phyloP scores from a whole-genome alignment of 2,888 invertebrate genomes.

The Phaedon cochleariae region DNA sequence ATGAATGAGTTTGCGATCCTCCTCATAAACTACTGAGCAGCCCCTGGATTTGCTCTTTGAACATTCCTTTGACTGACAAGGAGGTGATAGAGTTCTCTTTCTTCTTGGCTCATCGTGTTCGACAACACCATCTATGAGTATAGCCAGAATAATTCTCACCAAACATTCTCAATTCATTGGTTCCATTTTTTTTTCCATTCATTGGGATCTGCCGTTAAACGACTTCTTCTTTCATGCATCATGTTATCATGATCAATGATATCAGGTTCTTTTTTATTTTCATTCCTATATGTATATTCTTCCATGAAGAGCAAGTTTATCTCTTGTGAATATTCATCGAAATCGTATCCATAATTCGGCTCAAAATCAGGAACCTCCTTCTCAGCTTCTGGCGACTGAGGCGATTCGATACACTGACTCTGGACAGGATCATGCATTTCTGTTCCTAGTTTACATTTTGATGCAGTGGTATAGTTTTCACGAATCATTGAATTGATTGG shows the following conservation, averaged over 20 bases:
- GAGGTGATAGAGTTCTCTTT: constrained; percentile 7
- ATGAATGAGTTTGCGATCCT: not conserved
- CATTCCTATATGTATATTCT: not conserved
- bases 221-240: constrained; percentile 10
- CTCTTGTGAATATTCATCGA: not conserved
- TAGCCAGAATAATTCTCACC: not conserved
- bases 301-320: not conserved
- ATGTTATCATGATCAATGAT: constrained; percentile 3
- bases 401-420: not conserved
- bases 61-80: constrained; percentile 15
- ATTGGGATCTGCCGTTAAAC: constrained; percentile 12
- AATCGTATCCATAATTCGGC: not conserved
- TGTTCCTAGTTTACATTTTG: not conserved
- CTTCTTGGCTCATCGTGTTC: constrained; percentile 5
- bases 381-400: not conserved
- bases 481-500: not conserved
- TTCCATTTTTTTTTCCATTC: constrained; percentile 10
- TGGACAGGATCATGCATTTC: not conserved
- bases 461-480: not conserved
- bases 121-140: not conserved
- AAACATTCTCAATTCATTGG: constrained; percentile 13
- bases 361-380: not conserved
- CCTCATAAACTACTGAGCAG: constrained; percentile 7
- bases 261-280: not conserved
- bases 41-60: constrained; percentile 2